Evolutionary conservation across 2,797 vertebrate species (phyloP).

Genomic region (Arremon brunneinucha): DNA sequence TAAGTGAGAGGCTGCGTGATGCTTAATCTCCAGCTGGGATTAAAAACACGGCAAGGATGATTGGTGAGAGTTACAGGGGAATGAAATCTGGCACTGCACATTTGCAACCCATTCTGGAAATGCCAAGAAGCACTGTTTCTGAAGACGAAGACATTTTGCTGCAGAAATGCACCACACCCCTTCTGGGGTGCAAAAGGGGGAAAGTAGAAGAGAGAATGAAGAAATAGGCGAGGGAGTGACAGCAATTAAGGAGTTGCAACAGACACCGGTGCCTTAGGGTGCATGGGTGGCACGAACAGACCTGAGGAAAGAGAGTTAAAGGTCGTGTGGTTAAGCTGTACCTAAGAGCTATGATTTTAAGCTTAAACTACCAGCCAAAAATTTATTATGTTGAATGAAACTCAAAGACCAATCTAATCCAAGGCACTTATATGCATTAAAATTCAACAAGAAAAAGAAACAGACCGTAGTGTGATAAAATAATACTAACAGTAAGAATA

Average conservation of each 20-base stretch:
- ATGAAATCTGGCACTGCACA: background rate
- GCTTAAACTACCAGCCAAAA: background rate
- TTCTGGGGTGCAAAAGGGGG: background rate
- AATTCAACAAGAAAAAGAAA: constrained; percentile 10
- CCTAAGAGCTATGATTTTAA: background rate
- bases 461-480: background rate
- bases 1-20: accelerated
- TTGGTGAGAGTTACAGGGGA: background rate
- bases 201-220: background rate
- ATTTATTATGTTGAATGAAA: background rate
- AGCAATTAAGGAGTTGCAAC: constrained; percentile 29
- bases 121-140: background rate
- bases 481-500: background rate
- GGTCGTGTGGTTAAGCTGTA: background rate
- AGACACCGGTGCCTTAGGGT: constrained; percentile 2
- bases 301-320: background rate
- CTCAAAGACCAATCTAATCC: background rate
- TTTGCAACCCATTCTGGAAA: background rate
- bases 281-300: background rate
- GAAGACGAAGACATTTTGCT: background rate
- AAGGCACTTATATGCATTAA: background rate
- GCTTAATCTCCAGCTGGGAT: background rate
- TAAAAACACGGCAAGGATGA: background rate
- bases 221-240: background rate
- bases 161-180: background rate